Conservation (phyloP, 1,140 invertebrate species). For the Polypedilum vanderplanki region DNA sequence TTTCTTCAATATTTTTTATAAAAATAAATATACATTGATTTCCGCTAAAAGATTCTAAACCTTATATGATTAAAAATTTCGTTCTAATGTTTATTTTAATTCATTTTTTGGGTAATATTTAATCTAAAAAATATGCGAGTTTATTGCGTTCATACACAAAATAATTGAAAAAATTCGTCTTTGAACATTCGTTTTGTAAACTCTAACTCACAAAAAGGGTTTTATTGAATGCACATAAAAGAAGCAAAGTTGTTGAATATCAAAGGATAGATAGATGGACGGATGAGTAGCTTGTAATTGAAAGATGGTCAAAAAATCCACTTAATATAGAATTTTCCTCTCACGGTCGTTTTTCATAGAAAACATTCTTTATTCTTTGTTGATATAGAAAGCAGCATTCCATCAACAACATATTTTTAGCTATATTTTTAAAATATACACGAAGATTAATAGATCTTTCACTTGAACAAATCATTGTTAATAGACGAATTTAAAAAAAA, state of each 20-base stretch:
- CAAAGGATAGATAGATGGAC: neutral
- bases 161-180: conserved; percentile 4
- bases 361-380: neutral
- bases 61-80: too few species aligned
- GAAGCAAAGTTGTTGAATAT: neutral
- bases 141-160: neutral
- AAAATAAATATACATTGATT: too few species aligned
- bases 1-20: too few species aligned
- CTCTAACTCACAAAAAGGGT: neutral
- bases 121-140: too few species aligned
- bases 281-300: neutral
- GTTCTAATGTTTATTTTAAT: too few species aligned
- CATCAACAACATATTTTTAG: neutral
- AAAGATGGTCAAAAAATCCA: neutral
- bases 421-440: neutral
- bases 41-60: too few species aligned
- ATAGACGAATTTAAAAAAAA: too few species aligned
- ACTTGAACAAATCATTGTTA: too few species aligned
- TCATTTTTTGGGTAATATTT: too few species aligned
- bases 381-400: neutral
- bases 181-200: neutral
- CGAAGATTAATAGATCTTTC: too few species aligned
- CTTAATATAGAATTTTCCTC: neutral
- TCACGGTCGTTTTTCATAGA: neutral
- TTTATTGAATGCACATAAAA: conserved; percentile 1